Evolutionary conservation across 2,797 vertebrate species (phyloP), one percentile per base, ranked within the genome.

Genomic region (Microcaecilia unicolor): DNA sequence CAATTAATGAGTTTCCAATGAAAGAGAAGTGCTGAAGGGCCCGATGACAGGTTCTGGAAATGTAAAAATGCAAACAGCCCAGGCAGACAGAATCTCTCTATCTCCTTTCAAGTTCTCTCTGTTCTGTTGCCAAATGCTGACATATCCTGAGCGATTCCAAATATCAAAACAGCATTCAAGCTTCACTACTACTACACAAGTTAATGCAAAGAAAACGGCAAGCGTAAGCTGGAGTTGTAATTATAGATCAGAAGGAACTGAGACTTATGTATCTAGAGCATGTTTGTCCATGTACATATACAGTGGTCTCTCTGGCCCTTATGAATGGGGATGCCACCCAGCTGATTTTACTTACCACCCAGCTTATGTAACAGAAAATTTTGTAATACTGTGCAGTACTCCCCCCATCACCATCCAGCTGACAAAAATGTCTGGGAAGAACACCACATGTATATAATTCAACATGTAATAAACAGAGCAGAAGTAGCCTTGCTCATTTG

Each of bases 111-210:
- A 27, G 28, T 39, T 17, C 57, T 28, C 67, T 82, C 82, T 80
- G 53, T 83, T 79, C 74, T 47, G 1, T 10, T 64, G 70, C 76
- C 85, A 82, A 64, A 45, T 34, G 25, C 55, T 31, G 69, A 53
- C 64, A 44, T 41, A 48, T 31, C 55, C 49, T 15, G 23, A 58
- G 48, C 48, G 59, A 55, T 33, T 27, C 31, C 49, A 49, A 61
- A 62, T 51, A 55, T 28, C 42, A 37, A 27, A n/a, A 41, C 27
- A 4, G 9, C 21, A 18, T 18, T 20, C 15, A 2, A 15, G 31
- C 9, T 12, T 22, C 30, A 15, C 31, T 3, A 15, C 31, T 3
- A 41, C 54, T 53, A 52, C 50, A 61, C 67, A 48, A 55, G 43
- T 32, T 46, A 38, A 48, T 34, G 15, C 9, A 18, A 3, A 22